phyloP scores from a whole-genome alignment of 2,888 invertebrate genomes.

The Apomyelois bistriatella region DNA sequence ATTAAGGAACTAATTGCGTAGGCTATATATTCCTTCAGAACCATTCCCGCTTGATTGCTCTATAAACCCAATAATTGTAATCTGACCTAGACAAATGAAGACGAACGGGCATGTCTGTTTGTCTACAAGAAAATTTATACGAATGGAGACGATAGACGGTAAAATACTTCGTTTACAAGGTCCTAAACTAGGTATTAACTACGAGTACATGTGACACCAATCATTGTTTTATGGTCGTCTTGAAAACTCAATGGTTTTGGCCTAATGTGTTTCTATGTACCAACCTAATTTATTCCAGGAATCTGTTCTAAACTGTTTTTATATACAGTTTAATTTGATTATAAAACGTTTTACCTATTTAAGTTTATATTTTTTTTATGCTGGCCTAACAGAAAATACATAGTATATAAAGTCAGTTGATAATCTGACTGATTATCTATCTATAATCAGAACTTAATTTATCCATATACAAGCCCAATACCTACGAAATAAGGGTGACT shows the following conservation, averaged over 20 bases:
- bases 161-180: slow-evolving; percentile 4
- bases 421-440: too few relatives aligned
- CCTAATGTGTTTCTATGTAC: neutral
- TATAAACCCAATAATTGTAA: slow-evolving; percentile 6
- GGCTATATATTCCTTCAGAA: neutral
- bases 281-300: neutral
- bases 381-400: too few relatives aligned
- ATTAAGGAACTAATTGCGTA: neutral
- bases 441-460: too few relatives aligned
- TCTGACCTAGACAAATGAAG: slow-evolving; percentile 7
- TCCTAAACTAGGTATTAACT: neutral
- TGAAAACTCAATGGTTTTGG: neutral
- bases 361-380: too few relatives aligned
- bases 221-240: neutral
- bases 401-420: too few relatives aligned
- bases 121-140: slow-evolving; percentile 3
- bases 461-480: too few relatives aligned
- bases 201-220: slow-evolving; percentile 2
- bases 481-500: too few relatives aligned
- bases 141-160: neutral
- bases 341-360: too few relatives aligned
- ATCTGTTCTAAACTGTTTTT: neutral
- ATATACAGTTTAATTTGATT: too few relatives aligned
- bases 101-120: slow-evolving; percentile 1
- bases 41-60: slow-evolving; percentile 1